Evolutionary conservation across 2,113 vertebrate genomes (phyloP).

Genomic region (Empidonax traillii): DNA sequence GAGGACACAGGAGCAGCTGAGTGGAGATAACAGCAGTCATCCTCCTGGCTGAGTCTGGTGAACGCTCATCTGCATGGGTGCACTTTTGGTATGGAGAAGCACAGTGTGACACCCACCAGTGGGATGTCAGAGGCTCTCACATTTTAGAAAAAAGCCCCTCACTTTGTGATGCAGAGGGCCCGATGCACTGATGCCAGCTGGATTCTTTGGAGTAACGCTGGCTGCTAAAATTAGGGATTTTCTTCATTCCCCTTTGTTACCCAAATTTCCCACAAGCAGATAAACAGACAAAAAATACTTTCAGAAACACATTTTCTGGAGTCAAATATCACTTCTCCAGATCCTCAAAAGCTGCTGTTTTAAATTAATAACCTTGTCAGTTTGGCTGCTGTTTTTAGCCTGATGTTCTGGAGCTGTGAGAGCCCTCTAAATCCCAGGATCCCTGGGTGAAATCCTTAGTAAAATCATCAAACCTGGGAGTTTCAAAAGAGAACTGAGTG

Average conservation of each 20-base stretch:
- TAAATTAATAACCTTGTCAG: background rate
- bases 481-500: background rate
- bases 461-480: background rate
- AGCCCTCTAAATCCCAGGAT: background rate
- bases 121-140: background rate
- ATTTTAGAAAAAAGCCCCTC: background rate
- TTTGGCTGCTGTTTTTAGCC: background rate
- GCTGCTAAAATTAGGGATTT: background rate
- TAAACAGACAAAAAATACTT: background rate
- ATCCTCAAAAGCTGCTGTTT: background rate
- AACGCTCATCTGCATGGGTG: background rate
- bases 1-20: background rate
- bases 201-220: background rate
- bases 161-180: background rate
- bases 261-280: background rate
- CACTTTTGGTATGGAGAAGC: background rate
- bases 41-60: background rate
- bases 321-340: background rate
- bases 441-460: background rate
- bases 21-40: background rate
- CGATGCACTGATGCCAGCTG: background rate
- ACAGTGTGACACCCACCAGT: background rate
- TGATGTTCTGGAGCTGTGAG: background rate
- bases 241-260: background rate
- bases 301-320: background rate